Percentiles rank a stretch among this genome's conserved stretches.
Evolutionary conservation across 2,113 vertebrate genomes (phyloP).

Genomic region (Leptosomus discolor): DNA sequence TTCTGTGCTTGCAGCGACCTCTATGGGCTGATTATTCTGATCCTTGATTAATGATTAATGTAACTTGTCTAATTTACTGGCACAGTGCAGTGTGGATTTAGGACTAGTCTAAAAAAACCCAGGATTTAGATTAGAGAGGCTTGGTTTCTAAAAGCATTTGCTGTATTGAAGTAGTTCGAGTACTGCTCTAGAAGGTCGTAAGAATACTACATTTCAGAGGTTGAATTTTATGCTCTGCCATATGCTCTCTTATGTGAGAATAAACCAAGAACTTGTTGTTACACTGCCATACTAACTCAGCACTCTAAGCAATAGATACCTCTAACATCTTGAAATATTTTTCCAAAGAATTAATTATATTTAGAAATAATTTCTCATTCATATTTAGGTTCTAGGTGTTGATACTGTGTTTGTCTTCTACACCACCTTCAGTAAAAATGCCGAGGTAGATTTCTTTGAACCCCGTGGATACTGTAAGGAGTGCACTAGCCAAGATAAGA

Average conservation of each 20-base stretch:
- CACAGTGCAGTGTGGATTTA: not conserved
- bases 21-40: not conserved
- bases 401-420: not conserved
- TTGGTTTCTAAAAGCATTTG: not conserved
- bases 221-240: not conserved
- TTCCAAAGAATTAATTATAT: not conserved
- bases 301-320: not conserved
- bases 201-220: not conserved
- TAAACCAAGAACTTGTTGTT: not conserved
- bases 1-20: not conserved
- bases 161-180: not conserved
- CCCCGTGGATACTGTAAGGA: rapidly evolving
- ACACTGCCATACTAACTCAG: not conserved
- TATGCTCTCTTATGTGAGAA: no score
- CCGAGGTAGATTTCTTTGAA: not conserved
- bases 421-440: not conserved
- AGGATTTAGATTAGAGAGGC: not conserved
- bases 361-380: not conserved
- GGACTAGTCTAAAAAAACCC: not conserved
- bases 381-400: not conserved
- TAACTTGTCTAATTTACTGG: not conserved
- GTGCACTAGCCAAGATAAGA: not conserved
- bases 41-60: not conserved
- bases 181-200: not conserved
- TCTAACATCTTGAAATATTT: not conserved